These are phyloP conservation scores for Noctua pronuba DNA, from an alignment of 2,888 invertebrate species.

Conservation along the genomic window DNA sequence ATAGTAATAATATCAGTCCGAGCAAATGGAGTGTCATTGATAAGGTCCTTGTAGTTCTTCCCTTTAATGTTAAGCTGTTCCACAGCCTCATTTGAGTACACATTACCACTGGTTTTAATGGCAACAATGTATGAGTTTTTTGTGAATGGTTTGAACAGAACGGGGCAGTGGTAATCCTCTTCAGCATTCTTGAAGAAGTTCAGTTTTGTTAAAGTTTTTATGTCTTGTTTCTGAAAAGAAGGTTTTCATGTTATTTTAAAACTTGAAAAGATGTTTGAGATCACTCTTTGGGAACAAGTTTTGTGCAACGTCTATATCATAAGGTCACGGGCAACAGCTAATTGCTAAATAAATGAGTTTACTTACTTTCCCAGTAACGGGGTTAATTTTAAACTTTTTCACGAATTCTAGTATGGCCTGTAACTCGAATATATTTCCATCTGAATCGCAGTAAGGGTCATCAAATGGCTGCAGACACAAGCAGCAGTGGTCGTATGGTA, in stretches of 20 bases:
- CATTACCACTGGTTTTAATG: constrained; percentile 97
- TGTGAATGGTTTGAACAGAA: constrained; percentile 97
- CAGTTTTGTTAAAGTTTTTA: constrained; percentile 95
- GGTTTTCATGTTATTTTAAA: not conserved
- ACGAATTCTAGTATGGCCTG: constrained; percentile 96
- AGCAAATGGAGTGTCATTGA: constrained; percentile 96
- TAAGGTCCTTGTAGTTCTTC: constrained; percentile 97
- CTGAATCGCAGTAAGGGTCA: constrained; percentile 96
- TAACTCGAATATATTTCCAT: constrained; percentile 98
- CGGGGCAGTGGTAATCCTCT: constrained; percentile 97
- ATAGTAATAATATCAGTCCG: constrained; percentile 97
- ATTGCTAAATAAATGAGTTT: not conserved
- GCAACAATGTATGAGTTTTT: constrained; percentile 98
- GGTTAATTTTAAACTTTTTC: constrained; percentile 97
- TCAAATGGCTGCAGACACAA: constrained; percentile 97
- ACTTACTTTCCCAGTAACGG: constrained; percentile 96
- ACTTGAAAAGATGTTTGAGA: not conserved
- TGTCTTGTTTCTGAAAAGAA: constrained; percentile 92
- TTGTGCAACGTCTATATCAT: not conserved
- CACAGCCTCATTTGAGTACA: constrained; percentile 98
- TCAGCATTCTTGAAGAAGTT: constrained; percentile 96
- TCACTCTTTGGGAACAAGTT: not conserved
- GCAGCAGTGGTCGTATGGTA: constrained; percentile 98
- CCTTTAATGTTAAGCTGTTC: constrained; percentile 98
- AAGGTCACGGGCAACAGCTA: no score